phyloP scores from a whole-genome alignment of 2,888 invertebrate species.

The Drosophila paranaensis region DNA sequence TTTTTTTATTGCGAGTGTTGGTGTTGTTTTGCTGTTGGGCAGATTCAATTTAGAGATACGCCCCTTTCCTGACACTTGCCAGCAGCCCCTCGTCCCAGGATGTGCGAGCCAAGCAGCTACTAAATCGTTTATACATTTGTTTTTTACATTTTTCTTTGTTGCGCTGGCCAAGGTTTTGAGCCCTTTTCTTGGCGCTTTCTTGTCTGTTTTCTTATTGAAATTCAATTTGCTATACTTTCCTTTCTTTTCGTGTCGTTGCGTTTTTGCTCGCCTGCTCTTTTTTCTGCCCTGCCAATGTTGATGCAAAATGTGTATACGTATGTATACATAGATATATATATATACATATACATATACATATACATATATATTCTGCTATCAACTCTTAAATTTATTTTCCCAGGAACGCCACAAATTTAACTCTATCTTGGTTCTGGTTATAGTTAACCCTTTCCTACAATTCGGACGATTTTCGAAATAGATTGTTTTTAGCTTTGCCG shows the following conservation, averaged over 20 bases:
- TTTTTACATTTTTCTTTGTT: constrained; percentile 59
- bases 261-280: constrained; percentile 23
- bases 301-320: constrained; percentile 31
- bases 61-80: constrained; percentile 71
- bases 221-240: constrained; percentile 72
- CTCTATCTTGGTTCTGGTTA: constrained; percentile 47
- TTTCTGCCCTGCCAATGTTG: constrained; percentile 34
- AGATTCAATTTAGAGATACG: constrained; percentile 68
- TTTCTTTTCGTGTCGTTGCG: constrained; percentile 28
- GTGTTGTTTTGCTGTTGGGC: constrained; percentile 36
- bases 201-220: constrained; percentile 76
- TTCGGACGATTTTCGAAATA: constrained; percentile 63
- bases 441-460: constrained; percentile 59
- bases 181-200: constrained; percentile 60
- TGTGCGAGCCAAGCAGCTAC: constrained; percentile 65
- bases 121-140: constrained; percentile 80
- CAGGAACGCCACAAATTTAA: constrained; percentile 59
- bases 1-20: constrained; percentile 31
- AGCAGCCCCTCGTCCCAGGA: constrained; percentile 66
- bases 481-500: constrained; percentile 54
- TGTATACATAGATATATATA: constrained; percentile 11
- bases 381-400: constrained; percentile 24
- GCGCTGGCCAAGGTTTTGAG: constrained; percentile 62
- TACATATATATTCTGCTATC: constrained; percentile 4
- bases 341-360: constrained; percentile 20